Percentiles rank a stretch among this genome's conserved stretches.
phyloP scores from a whole-genome alignment of 2,888 invertebrate genomes.

The Stictocephala bisonia region DNA sequence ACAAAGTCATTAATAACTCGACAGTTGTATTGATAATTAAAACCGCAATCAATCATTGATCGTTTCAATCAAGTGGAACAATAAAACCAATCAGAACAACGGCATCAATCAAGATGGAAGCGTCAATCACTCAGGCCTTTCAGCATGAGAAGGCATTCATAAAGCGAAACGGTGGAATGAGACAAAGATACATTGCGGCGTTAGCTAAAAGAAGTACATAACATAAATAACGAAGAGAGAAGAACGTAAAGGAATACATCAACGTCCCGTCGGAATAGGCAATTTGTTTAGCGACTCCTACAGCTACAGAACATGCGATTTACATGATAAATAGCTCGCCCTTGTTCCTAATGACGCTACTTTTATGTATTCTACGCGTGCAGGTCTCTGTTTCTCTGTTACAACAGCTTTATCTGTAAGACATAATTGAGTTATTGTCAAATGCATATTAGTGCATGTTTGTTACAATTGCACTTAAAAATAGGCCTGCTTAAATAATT shows the following conservation, averaged over 20 bases:
- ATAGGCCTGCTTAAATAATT: too few species aligned
- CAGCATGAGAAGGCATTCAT: slow-evolving; percentile 18
- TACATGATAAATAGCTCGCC: slow-evolving; percentile 35
- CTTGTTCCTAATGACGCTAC: slow-evolving; percentile 37
- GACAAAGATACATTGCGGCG: slow-evolving; percentile 39
- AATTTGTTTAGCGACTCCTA: slow-evolving; percentile 41
- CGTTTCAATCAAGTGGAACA: too few species aligned
- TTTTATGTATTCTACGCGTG: slow-evolving; percentile 28
- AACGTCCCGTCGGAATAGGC: slow-evolving; percentile 32
- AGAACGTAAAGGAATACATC: slow-evolving; percentile 8
- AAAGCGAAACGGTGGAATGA: slow-evolving; percentile 35
- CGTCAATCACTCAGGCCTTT: slow-evolving; percentile 9
- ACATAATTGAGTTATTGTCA: too few species aligned
- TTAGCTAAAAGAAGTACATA: slow-evolving; percentile 40
- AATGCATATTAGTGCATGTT: too few species aligned
- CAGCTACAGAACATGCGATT: slow-evolving; percentile 38
- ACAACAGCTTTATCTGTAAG: too few species aligned
- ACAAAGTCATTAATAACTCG: too few species aligned
- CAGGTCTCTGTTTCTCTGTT: not conserved
- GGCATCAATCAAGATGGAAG: not conserved
- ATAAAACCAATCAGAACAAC: too few species aligned
- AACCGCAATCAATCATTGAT: too few species aligned
- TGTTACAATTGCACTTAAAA: too few species aligned
- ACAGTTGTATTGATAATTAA: too few species aligned
- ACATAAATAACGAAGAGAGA: slow-evolving; percentile 35